Evolutionary conservation across 1,140 invertebrate species (phyloP), one percentile per base, ranked within the genome.

Genomic region (Probaryconus sp.): DNA sequence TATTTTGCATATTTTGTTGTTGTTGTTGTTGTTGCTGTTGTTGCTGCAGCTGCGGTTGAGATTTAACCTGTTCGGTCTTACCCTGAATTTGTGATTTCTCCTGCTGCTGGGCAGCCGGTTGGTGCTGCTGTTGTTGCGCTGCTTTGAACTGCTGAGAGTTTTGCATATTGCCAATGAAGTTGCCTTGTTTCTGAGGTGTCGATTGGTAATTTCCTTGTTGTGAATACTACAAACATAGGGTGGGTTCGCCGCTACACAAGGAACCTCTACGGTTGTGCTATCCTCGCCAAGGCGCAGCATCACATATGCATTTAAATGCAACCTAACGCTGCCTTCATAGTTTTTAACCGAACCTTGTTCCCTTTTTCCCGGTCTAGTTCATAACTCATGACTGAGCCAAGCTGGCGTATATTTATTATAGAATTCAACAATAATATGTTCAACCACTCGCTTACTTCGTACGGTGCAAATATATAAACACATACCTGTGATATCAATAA

Each of bases 211-310:
- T 83, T 55, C 81, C 83, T 79, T 82, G 83, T 42, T 80, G 79
- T 45, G 77, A 70, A 74, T 79, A 86, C 86, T 88, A 84, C 56
- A 85, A 85, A 84, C 78, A 87, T 71, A 87, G 85, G 85, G 82
- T 84, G 84, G 83, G 77, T 84, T 82, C 81, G 83, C 84, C 81
- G 84, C 86, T 88, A 88, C 83, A 88, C 86, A 88, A 88, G 84
- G 84, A 88, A 88, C 86, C 83, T 86, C 81, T 80, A 87, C 85
- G 85, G 86, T 84, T 85, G 85, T 85, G 83, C 84, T 81, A 85
- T 83, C 80, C 84, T 71, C 82, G 87, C 84, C 86, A 88, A 86
- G 84, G 82, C 84, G 85, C 82, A 87, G 85, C 76, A 78, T 86
- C 82, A 82, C 79, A 78, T 79, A 75, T 83, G 79, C 78, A 80